Conservation (phyloP, 2,797 vertebrate species). For the Anabacerthia variegaticeps region DNA sequence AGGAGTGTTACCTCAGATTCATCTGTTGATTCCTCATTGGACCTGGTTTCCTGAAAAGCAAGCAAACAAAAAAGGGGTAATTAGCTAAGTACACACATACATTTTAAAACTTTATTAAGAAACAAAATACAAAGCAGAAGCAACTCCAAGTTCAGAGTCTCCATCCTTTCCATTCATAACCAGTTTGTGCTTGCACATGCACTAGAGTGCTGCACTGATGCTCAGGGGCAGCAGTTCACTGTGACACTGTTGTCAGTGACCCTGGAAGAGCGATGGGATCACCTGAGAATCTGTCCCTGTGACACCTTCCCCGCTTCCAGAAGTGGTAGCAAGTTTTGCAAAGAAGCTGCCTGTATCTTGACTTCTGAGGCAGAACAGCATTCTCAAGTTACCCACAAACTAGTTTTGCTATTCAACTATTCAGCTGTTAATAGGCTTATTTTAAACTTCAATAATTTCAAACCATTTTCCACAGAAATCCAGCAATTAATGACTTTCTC, state of each 20-base stretch:
- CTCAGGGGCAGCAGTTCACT: background rate
- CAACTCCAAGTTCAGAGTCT: background rate
- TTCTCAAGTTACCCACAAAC: background rate
- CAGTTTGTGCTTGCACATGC: background rate
- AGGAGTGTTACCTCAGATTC: conserved; percentile 91
- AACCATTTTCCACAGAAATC: conserved; percentile 5
- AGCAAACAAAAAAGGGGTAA: background rate
- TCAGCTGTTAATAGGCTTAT: background rate
- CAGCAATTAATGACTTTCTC: background rate
- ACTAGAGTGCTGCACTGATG: background rate
- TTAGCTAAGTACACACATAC: background rate
- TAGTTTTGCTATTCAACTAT: background rate
- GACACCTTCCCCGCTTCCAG: background rate
- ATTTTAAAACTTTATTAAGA: background rate
- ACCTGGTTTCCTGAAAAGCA: conserved; percentile 81
- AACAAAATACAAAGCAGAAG: background rate
- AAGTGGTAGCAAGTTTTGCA: background rate
- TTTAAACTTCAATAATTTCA: background rate
- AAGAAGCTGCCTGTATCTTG: background rate
- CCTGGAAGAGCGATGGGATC: background rate
- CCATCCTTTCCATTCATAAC: background rate
- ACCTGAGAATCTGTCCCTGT: background rate
- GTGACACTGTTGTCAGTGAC: background rate
- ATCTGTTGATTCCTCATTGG: conserved; percentile 91
- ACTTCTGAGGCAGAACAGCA: background rate